Evolutionary conservation across 2,113 vertebrate species (phyloP).

Genomic region (Pseudopodoces humilis): DNA sequence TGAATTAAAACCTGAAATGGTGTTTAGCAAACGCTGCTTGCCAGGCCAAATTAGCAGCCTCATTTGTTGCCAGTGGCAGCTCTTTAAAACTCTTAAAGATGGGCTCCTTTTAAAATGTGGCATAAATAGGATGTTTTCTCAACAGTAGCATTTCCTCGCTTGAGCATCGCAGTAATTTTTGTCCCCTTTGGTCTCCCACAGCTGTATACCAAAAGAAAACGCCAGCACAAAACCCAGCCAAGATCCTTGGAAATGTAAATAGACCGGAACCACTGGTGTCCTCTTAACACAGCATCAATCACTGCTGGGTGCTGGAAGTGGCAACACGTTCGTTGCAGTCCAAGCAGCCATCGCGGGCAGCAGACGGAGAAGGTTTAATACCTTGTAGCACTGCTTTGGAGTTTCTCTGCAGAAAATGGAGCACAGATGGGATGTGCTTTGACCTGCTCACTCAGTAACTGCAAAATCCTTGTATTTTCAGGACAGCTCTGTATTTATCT

Average conservation of each 20-base stretch:
- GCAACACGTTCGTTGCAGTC: background rate
- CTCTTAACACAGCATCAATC: slow-evolving; percentile 33
- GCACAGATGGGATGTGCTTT: background rate
- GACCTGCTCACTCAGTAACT: slow-evolving; percentile 20
- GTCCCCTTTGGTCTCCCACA: slow-evolving; percentile 56
- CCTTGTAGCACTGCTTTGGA: background rate
- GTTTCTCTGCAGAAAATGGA: background rate
- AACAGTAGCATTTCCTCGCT: slow-evolving; percentile 53
- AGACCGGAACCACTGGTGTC: slow-evolving; percentile 46
- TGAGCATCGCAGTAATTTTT: slow-evolving; percentile 1
- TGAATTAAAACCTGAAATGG: slow-evolving; percentile 52
- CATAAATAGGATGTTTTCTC: slow-evolving; percentile 65
- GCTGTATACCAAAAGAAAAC: slow-evolving; percentile 38
- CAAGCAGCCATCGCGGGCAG: background rate
- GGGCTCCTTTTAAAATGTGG: slow-evolving; percentile 39
- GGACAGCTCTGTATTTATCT: background rate
- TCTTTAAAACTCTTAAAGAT: slow-evolving; percentile 47
- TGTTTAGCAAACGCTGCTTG: slow-evolving; percentile 48
- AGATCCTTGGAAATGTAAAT: slow-evolving; percentile 57
- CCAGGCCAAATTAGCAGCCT: slow-evolving; percentile 58
- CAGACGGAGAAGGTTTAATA: slow-evolving; percentile 30
- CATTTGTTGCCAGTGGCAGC: slow-evolving; percentile 41
- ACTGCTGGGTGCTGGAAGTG: slow-evolving; percentile 27
- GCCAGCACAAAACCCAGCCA: slow-evolving; percentile 35
- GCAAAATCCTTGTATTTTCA: background rate